A percentile compares a stretch with the other conserved stretches of the same genome.
These are phyloP conservation scores for Formica aserva DNA, from an alignment of 2,888 invertebrate species.

Conservation along the genomic window DNA sequence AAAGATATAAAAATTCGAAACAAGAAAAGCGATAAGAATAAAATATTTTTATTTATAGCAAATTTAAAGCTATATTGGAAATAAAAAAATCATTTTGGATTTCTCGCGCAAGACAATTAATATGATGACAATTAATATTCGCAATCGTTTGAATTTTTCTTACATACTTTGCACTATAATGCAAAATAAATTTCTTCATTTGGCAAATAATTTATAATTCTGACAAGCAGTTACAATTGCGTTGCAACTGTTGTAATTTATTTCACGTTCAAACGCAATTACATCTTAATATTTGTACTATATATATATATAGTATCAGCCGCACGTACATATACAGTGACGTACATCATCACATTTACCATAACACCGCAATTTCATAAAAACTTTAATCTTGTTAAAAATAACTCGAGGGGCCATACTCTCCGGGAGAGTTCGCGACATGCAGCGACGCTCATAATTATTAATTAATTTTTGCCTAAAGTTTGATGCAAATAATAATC, in stretches of 20 bases:
- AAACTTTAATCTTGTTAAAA: slow-evolving; percentile 38
- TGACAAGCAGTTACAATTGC: neutral
- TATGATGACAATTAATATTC: neutral
- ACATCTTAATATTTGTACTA: neutral
- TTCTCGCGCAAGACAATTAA: neutral
- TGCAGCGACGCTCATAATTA: slow-evolving; percentile 22
- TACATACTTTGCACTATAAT: neutral
- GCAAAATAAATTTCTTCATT: neutral
- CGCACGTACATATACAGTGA: neutral
- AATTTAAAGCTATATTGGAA: slow-evolving; percentile 1
- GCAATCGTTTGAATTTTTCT: neutral
- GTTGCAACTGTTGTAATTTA: neutral
- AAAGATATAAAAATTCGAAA: neutral
- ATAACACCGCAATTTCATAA: slow-evolving; percentile 1
- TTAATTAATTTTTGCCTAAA: slow-evolving; percentile 21
- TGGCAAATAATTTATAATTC: neutral
- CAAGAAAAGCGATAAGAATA: neutral
- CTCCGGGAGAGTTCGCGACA: slow-evolving; percentile 3
- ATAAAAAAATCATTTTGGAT: neutral
- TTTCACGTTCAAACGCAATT: neutral
- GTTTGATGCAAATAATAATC: neutral
- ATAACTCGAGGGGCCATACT: slow-evolving; percentile 24
- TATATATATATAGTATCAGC: neutral
- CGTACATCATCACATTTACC: neutral
- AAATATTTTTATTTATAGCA: neutral